Percentiles rank a stretch among this genome's conserved stretches.
Conservation (phyloP, 2,113 vertebrate genomes). For the Hydropotes inermis region DNA sequence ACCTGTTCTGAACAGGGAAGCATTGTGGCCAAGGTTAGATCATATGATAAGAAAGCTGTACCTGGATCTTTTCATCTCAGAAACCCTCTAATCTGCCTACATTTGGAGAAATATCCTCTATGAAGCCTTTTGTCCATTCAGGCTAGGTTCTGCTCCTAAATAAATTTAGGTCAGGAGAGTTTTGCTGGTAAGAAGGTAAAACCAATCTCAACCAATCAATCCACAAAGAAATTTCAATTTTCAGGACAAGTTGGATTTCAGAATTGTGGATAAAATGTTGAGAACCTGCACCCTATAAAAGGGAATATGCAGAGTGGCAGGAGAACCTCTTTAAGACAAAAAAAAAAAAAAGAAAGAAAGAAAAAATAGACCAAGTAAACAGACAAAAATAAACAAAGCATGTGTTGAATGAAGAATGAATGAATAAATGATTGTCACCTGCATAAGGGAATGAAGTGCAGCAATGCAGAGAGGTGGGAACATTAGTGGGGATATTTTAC, state of each 20-base stretch:
- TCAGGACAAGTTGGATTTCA: background rate
- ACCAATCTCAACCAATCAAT: background rate
- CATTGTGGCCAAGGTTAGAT: background rate
- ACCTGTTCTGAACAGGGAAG: background rate
- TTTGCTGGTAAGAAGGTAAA: background rate
- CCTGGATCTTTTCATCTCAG: background rate
- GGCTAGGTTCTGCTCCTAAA: background rate
- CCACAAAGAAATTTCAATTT: background rate
- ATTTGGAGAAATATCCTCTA: background rate
- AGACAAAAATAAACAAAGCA: background rate
- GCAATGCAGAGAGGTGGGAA: background rate
- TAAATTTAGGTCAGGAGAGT: background rate
- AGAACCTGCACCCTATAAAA: background rate
- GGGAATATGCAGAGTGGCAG: background rate
- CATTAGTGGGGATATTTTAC: accelerated
- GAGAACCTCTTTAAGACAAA: background rate
- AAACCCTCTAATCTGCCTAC: background rate
- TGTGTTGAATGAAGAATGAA: background rate
- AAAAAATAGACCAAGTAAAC: background rate
- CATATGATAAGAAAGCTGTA: background rate
- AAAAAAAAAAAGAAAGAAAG: background rate
- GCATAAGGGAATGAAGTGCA: too few relatives aligned
- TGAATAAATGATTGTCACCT: background rate
- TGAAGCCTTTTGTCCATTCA: background rate
- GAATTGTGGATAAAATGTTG: background rate